These are phyloP conservation scores for Mimachlamys varia DNA, from an alignment of 2,888 invertebrate species.

Conservation along the genomic window DNA sequence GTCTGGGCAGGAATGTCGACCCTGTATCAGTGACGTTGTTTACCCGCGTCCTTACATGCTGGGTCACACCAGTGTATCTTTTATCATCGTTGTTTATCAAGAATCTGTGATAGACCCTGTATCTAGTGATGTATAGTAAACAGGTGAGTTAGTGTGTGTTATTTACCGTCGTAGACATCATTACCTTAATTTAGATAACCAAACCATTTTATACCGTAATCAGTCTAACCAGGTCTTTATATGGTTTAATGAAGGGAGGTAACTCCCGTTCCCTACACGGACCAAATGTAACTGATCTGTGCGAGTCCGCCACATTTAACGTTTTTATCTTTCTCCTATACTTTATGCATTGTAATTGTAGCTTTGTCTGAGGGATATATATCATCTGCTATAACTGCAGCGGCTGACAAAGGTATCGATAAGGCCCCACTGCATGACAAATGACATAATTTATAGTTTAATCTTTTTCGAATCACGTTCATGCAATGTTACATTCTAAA, in stretches of 20 bases:
- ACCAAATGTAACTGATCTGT: neutral
- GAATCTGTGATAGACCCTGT: conserved; percentile 16
- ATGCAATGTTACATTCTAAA: conserved; percentile 16
- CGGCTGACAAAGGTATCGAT: neutral
- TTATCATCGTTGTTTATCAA: conserved; percentile 28
- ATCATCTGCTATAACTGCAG: neutral
- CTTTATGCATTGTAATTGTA: neutral
- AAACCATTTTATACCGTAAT: no score
- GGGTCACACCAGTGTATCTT: neutral
- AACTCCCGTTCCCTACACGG: neutral
- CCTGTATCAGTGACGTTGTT: neutral
- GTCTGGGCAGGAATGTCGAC: neutral
- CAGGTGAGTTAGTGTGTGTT: neutral
- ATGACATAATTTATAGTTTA: conserved; percentile 1
- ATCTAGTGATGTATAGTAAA: neutral
- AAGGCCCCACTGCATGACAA: neutral
- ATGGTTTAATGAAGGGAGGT: neutral
- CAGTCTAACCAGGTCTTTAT: no score
- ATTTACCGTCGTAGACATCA: neutral
- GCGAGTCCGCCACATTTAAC: conserved; percentile 12
- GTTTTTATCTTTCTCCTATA: neutral
- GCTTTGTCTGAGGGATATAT: conserved; percentile 5
- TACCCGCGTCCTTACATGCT: neutral
- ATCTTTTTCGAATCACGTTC: conserved; percentile 18
- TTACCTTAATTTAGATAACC: no score